Evolutionary conservation across 2,113 vertebrate genomes (phyloP).

Genomic region (Asarcornis scutulata): DNA sequence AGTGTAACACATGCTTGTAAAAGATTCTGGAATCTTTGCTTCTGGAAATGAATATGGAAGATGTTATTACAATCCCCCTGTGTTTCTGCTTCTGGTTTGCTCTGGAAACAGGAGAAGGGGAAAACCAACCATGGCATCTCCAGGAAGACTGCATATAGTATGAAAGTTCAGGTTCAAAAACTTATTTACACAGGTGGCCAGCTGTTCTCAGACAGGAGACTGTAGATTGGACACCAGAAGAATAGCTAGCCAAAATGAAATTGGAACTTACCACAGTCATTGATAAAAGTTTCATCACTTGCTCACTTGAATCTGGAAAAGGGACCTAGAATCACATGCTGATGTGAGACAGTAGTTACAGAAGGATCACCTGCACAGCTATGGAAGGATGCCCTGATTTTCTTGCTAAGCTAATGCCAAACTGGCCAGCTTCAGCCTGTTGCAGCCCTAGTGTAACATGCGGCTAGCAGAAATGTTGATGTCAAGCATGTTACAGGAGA

Average conservation of each 20-base stretch:
- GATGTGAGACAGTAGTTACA: background rate
- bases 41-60: background rate
- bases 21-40: background rate
- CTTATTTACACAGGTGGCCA: background rate
- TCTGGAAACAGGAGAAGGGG: background rate
- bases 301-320: background rate
- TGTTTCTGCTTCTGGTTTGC: background rate
- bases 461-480: rapidly evolving
- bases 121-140: background rate
- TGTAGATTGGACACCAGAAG: background rate
- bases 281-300: background rate
- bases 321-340: background rate
- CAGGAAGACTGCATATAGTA: background rate
- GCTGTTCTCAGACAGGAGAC: background rate
- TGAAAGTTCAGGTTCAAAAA: background rate
- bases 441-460: background rate
- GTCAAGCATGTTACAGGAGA: background rate
- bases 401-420: background rate
- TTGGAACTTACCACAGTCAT: background rate
- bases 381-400: background rate
- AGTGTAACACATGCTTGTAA: background rate
- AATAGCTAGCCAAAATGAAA: background rate
- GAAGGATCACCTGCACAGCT: background rate
- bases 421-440: background rate
- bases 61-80: background rate